Base-by-base conservation (phyloP, 35 echinoderm and acorn worm species). In the Heliocidaris tuberculata region DNA sequence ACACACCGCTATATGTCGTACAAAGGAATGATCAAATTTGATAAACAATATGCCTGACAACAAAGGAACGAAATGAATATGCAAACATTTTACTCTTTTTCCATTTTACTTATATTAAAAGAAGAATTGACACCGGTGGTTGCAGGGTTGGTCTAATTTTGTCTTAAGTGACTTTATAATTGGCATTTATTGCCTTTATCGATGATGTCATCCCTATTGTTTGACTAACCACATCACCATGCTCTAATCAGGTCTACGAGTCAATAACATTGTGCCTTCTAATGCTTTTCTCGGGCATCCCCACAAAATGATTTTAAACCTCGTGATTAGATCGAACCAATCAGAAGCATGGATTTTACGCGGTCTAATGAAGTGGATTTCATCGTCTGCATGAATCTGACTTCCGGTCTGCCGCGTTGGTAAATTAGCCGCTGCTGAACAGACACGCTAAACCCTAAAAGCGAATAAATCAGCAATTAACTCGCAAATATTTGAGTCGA, bases 391-490 rank as follows among this genome's bases (percentile, higher is more conserved):
- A 24, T 48, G 87, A 19, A 42, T 31, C 87, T 13, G 31, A 89
- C 87, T 89, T 89, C 87, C 87, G 87, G 87, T 89, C 47, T 32
- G 47, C 31, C 87, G 87, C 87, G 32, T 47, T 89, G 87, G 31
- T 89, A 42, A 89, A 89, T 89, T 89, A 89, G 87, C 87, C 87
- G 31, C 87, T 42, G 29, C 47, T 32, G 47, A 89, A 27, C 31
- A 48, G 32, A 19, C 65, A 27, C 21, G 87, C 87, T 32, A 47
- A 89, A 48, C 19, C 31, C 47, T 42, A 42, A 89, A 89, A 89
- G 87, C 31, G 87, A 89, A 89, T 89, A 89, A 89, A 89, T 89
- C 87, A 89, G 87, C 87, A 89, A 89, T 89, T 89, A 89, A 89
- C 87, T 89, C 3, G 87, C 87, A 89, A 89, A 89, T 89, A 89